A percentile compares a stretch with the other conserved stretches of the same genome.
phyloP scores from a whole-genome alignment of 2,797 vertebrate species.

The Xyrichtys novacula region DNA sequence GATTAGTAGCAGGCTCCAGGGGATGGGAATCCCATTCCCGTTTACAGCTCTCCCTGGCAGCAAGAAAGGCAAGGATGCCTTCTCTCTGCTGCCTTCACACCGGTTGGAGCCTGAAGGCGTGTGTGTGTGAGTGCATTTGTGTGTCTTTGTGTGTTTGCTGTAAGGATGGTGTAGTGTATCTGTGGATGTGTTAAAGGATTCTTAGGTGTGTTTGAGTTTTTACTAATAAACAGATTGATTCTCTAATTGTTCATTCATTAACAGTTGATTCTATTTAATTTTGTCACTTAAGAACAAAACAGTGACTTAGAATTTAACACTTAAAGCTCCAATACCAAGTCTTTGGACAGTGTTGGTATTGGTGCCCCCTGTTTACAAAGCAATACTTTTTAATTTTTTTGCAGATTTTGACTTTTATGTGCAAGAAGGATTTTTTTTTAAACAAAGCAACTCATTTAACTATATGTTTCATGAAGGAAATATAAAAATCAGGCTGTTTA shows the following conservation, averaged over 20 bases:
- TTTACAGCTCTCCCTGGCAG: conserved; percentile 87
- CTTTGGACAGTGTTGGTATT: no score
- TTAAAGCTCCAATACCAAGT: no score
- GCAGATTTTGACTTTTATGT: no score
- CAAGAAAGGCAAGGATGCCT: conserved; percentile 78
- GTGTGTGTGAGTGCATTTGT: conserved; percentile 41
- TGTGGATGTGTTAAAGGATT: conserved; percentile 31
- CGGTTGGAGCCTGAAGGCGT: conserved; percentile 78
- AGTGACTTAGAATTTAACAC: background rate
- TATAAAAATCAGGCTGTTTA: no score
- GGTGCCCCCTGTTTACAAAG: no score
- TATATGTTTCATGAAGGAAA: no score
- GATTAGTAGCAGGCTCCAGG: conserved; percentile 85
- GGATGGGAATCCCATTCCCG: conserved; percentile 85
- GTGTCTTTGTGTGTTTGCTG: conserved; percentile 38
- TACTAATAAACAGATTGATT: no score
- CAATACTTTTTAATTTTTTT: no score
- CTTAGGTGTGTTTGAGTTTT: conserved; percentile 24
- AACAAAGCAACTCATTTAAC: no score
- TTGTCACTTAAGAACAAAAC: background rate
- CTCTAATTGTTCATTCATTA: no score
- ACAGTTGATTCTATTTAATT: no score
- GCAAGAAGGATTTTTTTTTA: no score
- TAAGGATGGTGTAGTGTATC: conserved; percentile 28
- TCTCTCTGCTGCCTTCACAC: conserved; percentile 81